Base-by-base conservation (phyloP, 92 coral and sea anemone species). In the Phenganax marumi region DNA sequence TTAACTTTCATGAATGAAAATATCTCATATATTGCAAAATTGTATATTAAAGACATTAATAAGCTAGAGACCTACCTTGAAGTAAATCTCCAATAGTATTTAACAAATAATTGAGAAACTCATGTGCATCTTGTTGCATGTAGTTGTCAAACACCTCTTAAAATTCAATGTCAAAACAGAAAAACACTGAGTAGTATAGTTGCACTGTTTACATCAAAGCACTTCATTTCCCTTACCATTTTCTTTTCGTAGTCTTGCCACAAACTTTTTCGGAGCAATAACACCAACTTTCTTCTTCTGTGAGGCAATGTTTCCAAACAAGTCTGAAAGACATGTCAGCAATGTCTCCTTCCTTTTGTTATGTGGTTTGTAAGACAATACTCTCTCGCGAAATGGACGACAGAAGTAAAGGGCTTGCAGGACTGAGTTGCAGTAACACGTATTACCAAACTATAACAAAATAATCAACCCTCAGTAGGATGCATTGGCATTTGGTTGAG, bases 81-180 rank as follows among this genome's bases (percentile, higher is more conserved):
- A 94, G 80, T 56, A 94, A 91, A 78, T 94, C 98, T 25, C 96
- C 98, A 80, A 94, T 90, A 33, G 98, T 94, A 80, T 94, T 94
- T 47, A 94, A 87, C 14, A 94, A 85, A 78, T 94, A 94, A 71
- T 94, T 94, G 24, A 94, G 75, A 78, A 94, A 94, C 63, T 94
- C 98, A 86, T 94, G 98, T 33, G 98, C 98, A 94, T 94, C 98
- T 77, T 94, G 98, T 66, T 94, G 98, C 98, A 94, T 94, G 78
- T 92, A 94, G 89, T 94, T 94, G 76, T 94, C 98, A 90, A 94
- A 94, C 57, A 94, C 87, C 81, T 94, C 98, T 94, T 84, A 50
- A 77, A 60, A 70, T 5, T 50, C 6, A 70, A 46, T 17, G 10
- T 52, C 52, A 61, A 22, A 57, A 52, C 8, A 6, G 10, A 72